Conservation (phyloP, 2,888 invertebrate species). For the Hirtodrosophila duncani region DNA sequence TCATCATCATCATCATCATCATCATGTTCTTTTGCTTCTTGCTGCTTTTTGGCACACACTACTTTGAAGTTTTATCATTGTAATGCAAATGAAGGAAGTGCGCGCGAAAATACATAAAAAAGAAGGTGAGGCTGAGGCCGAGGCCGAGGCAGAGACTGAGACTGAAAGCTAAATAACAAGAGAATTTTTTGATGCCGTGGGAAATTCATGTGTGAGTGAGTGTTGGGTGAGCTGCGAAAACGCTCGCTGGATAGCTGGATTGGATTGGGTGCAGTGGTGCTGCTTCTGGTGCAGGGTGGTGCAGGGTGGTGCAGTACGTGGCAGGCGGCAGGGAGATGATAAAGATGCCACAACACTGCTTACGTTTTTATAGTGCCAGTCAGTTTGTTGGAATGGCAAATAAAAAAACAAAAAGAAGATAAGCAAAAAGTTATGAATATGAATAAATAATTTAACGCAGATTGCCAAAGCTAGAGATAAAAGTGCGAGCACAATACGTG, state of each 20-base stretch:
- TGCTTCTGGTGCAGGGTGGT: too few relatives aligned
- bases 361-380: conserved; percentile 25
- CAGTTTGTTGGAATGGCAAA: conserved; percentile 56
- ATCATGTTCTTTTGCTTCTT: too few relatives aligned
- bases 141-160: conserved; percentile 6
- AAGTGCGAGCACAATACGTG: conserved; percentile 32
- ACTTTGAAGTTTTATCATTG: conserved; percentile 71
- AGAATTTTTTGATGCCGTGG: conserved; percentile 64
- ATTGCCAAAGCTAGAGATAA: conserved; percentile 66
- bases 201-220: too few relatives aligned
- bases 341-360: conserved; percentile 5
- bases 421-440: conserved; percentile 65
- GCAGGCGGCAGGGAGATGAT: background rate
- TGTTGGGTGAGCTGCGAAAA: conserved; percentile 54
- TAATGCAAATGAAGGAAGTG: conserved; percentile 73
- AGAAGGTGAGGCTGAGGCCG: conserved; percentile 64
- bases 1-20: too few relatives aligned
- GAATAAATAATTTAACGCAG: conserved; percentile 73
- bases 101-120: conserved; percentile 35
- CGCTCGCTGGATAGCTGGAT: conserved; percentile 16
- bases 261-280: background rate
- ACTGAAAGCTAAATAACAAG: conserved; percentile 23
- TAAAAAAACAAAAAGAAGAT: conserved; percentile 31
- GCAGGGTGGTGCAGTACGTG: too few relatives aligned
- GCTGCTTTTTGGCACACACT: conserved; percentile 58